Evolutionary conservation across 1,140 invertebrate species (phyloP).

Genomic region (Leguminivora glycinivorella): DNA sequence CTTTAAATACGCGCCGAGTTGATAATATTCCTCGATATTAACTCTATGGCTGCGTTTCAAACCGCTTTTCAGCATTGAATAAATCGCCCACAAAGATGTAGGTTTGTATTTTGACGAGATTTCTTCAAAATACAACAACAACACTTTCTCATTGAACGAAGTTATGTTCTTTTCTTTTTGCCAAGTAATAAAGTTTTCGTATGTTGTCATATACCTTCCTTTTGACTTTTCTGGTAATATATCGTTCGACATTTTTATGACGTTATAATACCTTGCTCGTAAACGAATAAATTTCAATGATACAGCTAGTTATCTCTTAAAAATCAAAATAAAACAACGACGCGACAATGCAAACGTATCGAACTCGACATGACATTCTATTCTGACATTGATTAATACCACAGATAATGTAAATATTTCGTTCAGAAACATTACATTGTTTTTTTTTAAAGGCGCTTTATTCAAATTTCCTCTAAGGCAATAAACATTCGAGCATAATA

Average conservation of each 20-base stretch:
- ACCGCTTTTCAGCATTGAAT: slow-evolving; percentile 14
- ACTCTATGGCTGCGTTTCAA: background rate
- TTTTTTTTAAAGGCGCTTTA: too few species aligned
- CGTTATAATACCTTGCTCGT: too few species aligned
- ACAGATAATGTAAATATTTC: too few species aligned
- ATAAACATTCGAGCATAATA: too few species aligned
- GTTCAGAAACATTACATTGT: too few species aligned
- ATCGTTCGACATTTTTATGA: background rate
- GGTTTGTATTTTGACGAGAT: background rate
- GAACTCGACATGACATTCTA: too few species aligned
- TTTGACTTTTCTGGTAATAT: background rate
- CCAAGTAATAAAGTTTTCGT: slow-evolving; percentile 6
- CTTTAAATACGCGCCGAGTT: background rate
- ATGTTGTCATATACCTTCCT: background rate
- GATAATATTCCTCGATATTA: background rate
- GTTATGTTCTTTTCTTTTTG: background rate
- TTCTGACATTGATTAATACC: too few species aligned
- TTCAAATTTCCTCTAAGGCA: too few species aligned
- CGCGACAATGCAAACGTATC: too few species aligned
- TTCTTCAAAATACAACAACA: background rate
- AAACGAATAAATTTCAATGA: too few species aligned
- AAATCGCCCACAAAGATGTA: background rate
- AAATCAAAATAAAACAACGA: too few species aligned
- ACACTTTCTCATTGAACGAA: background rate
- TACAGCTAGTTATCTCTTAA: too few species aligned